Base-by-base conservation (phyloP, 2,888 invertebrate genomes). In the Allacma fusca region DNA sequence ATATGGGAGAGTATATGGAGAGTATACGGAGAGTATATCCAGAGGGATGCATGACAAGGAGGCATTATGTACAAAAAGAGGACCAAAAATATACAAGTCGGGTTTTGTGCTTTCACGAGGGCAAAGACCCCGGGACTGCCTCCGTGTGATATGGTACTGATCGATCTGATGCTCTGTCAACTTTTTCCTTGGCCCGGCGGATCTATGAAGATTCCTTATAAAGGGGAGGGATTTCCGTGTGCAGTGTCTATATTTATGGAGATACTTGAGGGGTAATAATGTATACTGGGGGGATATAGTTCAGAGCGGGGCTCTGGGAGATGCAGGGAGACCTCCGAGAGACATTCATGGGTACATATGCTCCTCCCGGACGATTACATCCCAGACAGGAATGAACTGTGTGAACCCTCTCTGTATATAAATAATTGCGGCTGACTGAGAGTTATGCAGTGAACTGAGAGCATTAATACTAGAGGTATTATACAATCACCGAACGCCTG, bases 81-180 rank as follows among this genome's bases (percentile, higher is more conserved):
- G 29, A 34, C 16, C 19, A 40, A 68, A 28, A 68, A 34, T 21
- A 64, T 64, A 26, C 24, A 28, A 64, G 23, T 70, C 28, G 24
- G 40, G 23, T 44, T 44, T 24, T n/a, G 5, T 24, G 50, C 50
- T 9, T 34, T 50, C 9, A 16, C 4, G 50, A 50, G 50, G 50
- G 50, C 50, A 50, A 50, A 50, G 50, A 50, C 50, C 50, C 50
- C 50, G 50, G 16, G 50, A 50, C 19, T 50, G 9, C 1, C 50
- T 50, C 50, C 4, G 50, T 50, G 50, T 50, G 50, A 50, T 50
- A 50, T 50, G 50, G 50, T 50, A 50, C n/a, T 50, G 50, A 50
- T 50, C 50, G n/a, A 50, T 50, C 50, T 50, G 50, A 50, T 9
- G 50, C 50, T 50, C 50, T 50, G 50, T 50, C 50, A 50, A 50